Conservation (phyloP, 2,113 vertebrate species). For the Lampris megalopsis region DNA sequence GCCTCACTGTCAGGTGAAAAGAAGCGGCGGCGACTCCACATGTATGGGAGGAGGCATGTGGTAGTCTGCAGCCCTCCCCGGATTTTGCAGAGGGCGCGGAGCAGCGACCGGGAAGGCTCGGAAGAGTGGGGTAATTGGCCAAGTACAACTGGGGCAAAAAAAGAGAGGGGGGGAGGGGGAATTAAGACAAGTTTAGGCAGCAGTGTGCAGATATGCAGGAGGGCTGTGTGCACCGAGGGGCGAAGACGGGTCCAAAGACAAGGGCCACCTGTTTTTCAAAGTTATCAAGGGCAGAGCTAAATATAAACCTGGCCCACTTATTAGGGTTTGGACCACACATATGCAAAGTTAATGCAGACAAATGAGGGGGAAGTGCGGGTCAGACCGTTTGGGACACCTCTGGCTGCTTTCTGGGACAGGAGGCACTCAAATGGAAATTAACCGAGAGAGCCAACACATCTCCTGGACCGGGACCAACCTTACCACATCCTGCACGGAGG, state of each 20-base stretch:
- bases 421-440: constrained; percentile 78
- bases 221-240: constrained; percentile 9
- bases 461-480: constrained; percentile 75
- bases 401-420: constrained; percentile 87
- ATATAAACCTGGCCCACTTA: constrained; percentile 83
- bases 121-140: too few species aligned
- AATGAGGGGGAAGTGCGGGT: constrained; percentile 82
- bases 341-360: constrained; percentile 75
- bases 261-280: constrained; percentile 70
- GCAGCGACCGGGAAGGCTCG: too few species aligned
- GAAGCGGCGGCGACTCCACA: not conserved
- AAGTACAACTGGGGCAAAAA: too few species aligned
- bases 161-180: too few species aligned
- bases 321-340: constrained; percentile 63
- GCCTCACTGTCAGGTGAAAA: too few species aligned
- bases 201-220: not conserved
- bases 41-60: not conserved
- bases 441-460: constrained; percentile 51
- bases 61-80: too few species aligned
- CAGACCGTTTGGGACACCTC: constrained; percentile 80
- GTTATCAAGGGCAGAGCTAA: constrained; percentile 70
- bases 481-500: constrained; percentile 64
- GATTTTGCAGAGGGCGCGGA: too few species aligned
- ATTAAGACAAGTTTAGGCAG: too few species aligned
- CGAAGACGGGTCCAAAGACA: constrained; percentile 52